Evolutionary conservation across 2,113 vertebrate species (phyloP), one percentile per base, ranked within the genome.

Genomic region (Nothoprocta perdicaria): DNA sequence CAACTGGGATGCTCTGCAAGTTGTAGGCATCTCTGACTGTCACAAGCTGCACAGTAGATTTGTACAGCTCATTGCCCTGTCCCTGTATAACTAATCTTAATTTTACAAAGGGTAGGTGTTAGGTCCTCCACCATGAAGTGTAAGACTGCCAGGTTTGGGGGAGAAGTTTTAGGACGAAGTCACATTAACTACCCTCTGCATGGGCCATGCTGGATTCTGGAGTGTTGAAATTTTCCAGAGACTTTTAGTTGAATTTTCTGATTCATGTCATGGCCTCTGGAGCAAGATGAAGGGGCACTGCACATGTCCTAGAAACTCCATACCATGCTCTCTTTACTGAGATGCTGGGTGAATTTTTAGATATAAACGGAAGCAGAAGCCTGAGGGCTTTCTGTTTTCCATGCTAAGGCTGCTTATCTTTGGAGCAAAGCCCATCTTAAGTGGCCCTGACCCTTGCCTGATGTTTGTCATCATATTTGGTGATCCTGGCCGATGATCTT

Each of bases 141-240:
- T 0, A 80, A 38, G 18, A 27, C 5, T 1, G 3, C 38, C 6
- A 4, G 21, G 21, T 48, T 22, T 48, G 22, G 15, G 79, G 31
- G 80, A 24, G 50, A 72, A 18, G 15, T 65, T 90, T 92, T 80
- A 77, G 35, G 77, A 71, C 35, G 38, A 81, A 86, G 38, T 55
- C 6, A 35, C 16, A 55, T 84, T 82, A 87, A 62, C 31, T 91
- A 13, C 40, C 21, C 12, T 80, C 72, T 77, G 38, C 23, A 16
- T 52, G 16, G 67, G 26, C 74, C 8, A 61, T 77, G 26, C 29
- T 86, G 68, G 29, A 76, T 86, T 88, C 40, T 85, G n/a, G 75
- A 81, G 16, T 43, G 85, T 92, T 84, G 74, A 95, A 6, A 29
- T 82, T 13, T 85, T 86, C 33, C 24, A 52, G 33, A 22, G 65